Conservation (phyloP, 2,113 vertebrate genomes). For the Amia ocellicauda region DNA sequence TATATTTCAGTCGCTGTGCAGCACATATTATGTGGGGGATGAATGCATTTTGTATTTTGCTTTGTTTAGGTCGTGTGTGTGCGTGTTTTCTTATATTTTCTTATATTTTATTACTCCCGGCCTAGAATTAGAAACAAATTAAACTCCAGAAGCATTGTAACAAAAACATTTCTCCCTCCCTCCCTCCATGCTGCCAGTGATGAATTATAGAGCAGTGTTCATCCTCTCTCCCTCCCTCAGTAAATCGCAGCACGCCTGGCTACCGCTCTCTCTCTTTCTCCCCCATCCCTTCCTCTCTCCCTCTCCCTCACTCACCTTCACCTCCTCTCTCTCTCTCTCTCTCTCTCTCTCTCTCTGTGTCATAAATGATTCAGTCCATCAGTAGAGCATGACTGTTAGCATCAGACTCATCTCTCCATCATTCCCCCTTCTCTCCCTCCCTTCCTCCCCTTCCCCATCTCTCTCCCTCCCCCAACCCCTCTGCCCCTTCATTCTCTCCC, state of each 20-base stretch:
- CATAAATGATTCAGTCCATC: conserved; percentile 67
- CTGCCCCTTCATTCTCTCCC: conserved; percentile 8
- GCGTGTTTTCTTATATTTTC: too few species aligned
- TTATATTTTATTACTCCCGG: too few species aligned
- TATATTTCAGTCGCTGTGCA: not conserved
- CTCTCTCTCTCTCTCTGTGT: conserved; percentile 34
- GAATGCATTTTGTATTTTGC: too few species aligned
- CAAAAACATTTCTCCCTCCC: too few species aligned
- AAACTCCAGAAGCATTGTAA: too few species aligned
- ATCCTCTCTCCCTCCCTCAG: conserved; percentile 58
- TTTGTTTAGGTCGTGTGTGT: too few species aligned
- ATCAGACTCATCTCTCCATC: conserved; percentile 13
- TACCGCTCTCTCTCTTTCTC: conserved; percentile 52
- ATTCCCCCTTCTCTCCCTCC: conserved; percentile 5
- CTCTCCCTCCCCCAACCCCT: not conserved
- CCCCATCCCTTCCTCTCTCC: not conserved
- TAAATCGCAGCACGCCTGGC: conserved; percentile 65
- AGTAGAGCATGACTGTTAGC: conserved; percentile 48
- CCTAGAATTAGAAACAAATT: too few species aligned
- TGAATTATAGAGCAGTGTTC: conserved; percentile 67
- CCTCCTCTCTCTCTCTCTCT: too few species aligned
- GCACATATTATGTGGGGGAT: too few species aligned
- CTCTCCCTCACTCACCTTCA: not conserved
- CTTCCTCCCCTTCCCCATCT: conserved; percentile 13
- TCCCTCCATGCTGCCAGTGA: too few species aligned